These are phyloP conservation scores for Eospalax fontanierii DNA, from an alignment of 2,797 vertebrate genomes.

Conservation along the genomic window DNA sequence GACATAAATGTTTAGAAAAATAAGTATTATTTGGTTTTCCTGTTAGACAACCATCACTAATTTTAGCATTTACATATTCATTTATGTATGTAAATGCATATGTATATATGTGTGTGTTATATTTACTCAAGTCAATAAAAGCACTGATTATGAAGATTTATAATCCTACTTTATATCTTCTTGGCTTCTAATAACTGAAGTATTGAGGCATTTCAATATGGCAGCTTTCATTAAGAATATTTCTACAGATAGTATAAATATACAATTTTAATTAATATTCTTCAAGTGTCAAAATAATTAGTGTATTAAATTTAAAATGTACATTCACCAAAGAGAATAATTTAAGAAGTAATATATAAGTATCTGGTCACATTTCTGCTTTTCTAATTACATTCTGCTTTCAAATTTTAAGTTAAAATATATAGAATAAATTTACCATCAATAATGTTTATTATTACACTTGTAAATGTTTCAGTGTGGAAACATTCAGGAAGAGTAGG, in stretches of 20 bases:
- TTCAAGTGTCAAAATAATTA: too few relatives aligned
- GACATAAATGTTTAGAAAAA: not conserved
- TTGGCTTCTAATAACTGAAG: not conserved
- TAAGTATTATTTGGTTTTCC: not conserved
- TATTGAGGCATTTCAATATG: not conserved
- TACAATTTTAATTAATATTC: not conserved
- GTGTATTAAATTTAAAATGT: too few relatives aligned
- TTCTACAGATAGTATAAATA: not conserved
- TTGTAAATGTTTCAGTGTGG: not conserved
- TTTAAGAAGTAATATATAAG: not conserved
- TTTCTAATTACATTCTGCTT: not conserved
- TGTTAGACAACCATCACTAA: not conserved
- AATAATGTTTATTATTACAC: not conserved
- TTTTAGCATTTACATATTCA: not conserved
- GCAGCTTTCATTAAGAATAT: not conserved
- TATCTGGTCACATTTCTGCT: not conserved
- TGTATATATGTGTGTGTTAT: not conserved
- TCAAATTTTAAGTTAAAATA: not conserved
- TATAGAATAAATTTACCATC: not conserved
- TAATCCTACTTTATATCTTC: not conserved
- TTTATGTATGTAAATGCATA: not conserved
- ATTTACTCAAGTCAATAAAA: not conserved
- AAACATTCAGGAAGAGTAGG: not conserved
- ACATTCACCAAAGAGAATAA: not conserved
- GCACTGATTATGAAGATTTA: not conserved